Base-by-base conservation (phyloP, 2,113 vertebrate species). In the Ctenomys sociabilis region DNA sequence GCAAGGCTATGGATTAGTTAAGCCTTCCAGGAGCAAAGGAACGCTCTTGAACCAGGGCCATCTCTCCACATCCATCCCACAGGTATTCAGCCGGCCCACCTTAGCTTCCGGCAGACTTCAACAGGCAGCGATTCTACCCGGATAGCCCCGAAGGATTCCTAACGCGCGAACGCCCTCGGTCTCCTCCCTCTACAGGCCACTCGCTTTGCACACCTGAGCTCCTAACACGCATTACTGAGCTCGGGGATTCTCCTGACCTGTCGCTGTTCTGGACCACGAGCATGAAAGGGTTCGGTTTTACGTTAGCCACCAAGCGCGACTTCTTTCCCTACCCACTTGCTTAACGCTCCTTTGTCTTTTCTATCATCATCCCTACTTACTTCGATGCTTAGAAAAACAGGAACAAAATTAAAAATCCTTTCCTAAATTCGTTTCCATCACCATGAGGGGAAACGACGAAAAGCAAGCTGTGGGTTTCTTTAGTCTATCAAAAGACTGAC, bases 391-490 rank as follows among this genome's bases (percentile, higher is more conserved):
- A 57, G 54, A 59, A 43, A 70, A 37, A 63, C 28, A 4, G 52
- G 32, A 14, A 61, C 1, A 49, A 83, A 80, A 75, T 14, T 13
- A 75, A 90, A 92, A 90, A 72, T 10, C 35, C 54, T 66, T 90
- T 40, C 24, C 86, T 80, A 80, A 68, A 64, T 35, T 88, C 72
- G 83, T 85, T 82, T 26, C 84, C 40, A 13, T 73, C 49, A 61
- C 17, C 80, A 49, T 70, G 87, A 68, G 28, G 28, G 81, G 70
- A 93, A 75, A 95, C 77, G 78, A 86, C 5, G 85, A 80, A 49
- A 37, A 72, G 59, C 91, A 81, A 86, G 24, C 43, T 80, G 35
- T 8, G 17, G 12, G 14, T 82, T 59, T 32, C 43, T 85, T 81
- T 37, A 45, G 86, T 24, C 14, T 86, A 81, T 78, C 72, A 89